phyloP scores from a whole-genome alignment of 2,113 vertebrate species.

The Rattus norvegicus region GRCr8 NC_086024.1:41528001-41528500 shows the following conservation, averaged over 20 bases:
- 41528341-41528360: neutral
- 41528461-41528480: too few relatives aligned
- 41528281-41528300: neutral
- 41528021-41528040: neutral
- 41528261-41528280: neutral
- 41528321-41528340: neutral
- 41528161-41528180: neutral
- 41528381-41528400: neutral
- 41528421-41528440: neutral
- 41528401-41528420: neutral
- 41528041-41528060: neutral
- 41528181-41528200: neutral
- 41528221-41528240: neutral
- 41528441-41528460: too few relatives aligned
- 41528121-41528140: neutral
- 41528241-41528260: neutral
- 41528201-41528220: neutral
- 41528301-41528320: neutral
- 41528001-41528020: neutral
- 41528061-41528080: neutral
- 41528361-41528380: neutral
- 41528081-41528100: neutral
- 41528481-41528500: too few relatives aligned
- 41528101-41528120: neutral
- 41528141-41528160: fast-evolving